Evolutionary conservation across 1,140 invertebrate genomes (phyloP), one percentile per base, ranked within the genome.

Genomic region (Aphelenchoides avenae): DNA sequence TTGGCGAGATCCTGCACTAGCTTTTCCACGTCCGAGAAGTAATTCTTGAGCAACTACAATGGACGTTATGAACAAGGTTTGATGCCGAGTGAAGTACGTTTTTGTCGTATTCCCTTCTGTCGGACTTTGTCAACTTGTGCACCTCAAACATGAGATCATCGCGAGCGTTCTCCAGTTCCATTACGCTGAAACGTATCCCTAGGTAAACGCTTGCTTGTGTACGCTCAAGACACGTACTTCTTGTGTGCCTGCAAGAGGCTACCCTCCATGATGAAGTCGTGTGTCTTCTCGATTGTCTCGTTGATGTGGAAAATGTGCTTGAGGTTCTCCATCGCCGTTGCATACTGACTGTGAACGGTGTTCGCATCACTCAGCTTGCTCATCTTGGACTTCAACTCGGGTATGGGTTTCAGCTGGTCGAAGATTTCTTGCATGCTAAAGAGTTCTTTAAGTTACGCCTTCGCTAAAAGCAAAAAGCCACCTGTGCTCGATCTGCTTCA

Each of bases 221-320:
- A 18, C 27, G 71, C 46, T 42, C 43, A 42, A 9, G 3, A 34
- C 41, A 65, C 26, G 76, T 70, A 59, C 79, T 79, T 76, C 75
- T 82, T 94, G 86, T 96, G 92, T 9, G 93, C 91, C 78, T 91
- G 87, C 0, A 98, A 78, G 9, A 97, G 79, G 79, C 96, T 93
- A 44, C 91, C 91, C 66, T 99, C 91, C 61, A 86, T 87, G 56
- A 98, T 96, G 81, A 88, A 56, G 47, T 88, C 86, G 70, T 91
- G 87, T 0, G 92, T 95, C 79, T 90, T 91, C 51, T 89, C 86
- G 1, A 98, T 89, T 80, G 88, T 94, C 74, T 94, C 90, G 9
- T 90, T 91, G 0, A 98, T 91, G 40, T 90, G 95, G 68, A 97
- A 95, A 53, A 98, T 93, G 73, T 97, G 91, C 76, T 94, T 96